A percentile compares a stretch with the other conserved stretches of the same genome.
Conservation (phyloP, 1,140 invertebrate genomes). For the Drosophila repleta region DNA sequence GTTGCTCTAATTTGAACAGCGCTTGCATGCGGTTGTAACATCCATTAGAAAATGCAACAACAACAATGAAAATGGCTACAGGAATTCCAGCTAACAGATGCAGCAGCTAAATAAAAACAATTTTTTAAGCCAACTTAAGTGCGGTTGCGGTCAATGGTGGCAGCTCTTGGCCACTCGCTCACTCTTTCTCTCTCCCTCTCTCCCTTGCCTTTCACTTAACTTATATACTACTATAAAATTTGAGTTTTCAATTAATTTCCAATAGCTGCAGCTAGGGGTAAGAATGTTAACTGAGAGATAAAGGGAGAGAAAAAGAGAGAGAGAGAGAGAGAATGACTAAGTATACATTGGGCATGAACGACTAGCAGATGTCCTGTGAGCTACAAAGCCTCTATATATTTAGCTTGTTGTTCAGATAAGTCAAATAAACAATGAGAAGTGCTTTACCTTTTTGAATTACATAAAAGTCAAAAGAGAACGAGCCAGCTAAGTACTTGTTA, state of each 20-base stretch:
- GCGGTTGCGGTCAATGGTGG: slow-evolving; percentile 48
- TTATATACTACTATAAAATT: slow-evolving; percentile 60
- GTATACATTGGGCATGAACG: neutral
- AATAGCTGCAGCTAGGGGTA: slow-evolving; percentile 40
- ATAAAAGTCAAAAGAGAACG: neutral
- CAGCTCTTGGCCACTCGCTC: neutral
- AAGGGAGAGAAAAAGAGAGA: too few relatives aligned
- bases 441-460: neutral
- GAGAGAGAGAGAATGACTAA: too few relatives aligned
- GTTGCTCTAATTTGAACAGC: slow-evolving; percentile 61
- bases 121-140: slow-evolving; percentile 75
- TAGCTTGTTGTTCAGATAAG: too few relatives aligned
- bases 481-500: too few relatives aligned
- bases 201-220: neutral
- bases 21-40: slow-evolving; percentile 65
- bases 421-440: too few relatives aligned
- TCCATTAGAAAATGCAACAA: slow-evolving; percentile 61
- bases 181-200: neutral
- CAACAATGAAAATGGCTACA: slow-evolving; percentile 38
- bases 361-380: neutral
- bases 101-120: slow-evolving; percentile 56
- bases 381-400: neutral
- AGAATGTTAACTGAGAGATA: slow-evolving; percentile 27
- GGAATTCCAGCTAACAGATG: slow-evolving; percentile 63
- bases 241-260: slow-evolving; percentile 80